These are phyloP conservation scores for Masticophis lateralis DNA, from an alignment of 2,797 vertebrate species.

Conservation along the genomic window DNA sequence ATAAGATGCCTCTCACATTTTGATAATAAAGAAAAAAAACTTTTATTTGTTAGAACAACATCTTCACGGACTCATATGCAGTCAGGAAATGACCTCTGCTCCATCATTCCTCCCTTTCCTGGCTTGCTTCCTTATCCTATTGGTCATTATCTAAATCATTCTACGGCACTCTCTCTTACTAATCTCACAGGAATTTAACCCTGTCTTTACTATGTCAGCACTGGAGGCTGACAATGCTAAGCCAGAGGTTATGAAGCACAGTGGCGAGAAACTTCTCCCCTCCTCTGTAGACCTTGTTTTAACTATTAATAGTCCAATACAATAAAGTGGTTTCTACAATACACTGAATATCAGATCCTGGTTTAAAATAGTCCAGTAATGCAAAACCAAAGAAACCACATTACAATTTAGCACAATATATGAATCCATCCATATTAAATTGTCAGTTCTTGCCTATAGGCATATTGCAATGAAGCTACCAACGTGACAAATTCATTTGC, in stretches of 20 bases:
- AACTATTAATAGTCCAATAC: neutral
- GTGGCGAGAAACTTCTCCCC: neutral
- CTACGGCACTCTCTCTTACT: too few species aligned
- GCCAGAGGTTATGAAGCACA: neutral
- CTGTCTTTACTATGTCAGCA: too few species aligned
- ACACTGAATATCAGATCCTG: neutral
- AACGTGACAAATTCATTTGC: conserved; percentile 9
- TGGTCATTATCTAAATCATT: too few species aligned
- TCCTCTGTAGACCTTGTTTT: neutral
- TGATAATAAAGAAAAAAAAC: too few species aligned
- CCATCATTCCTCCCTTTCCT: too few species aligned
- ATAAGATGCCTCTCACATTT: too few species aligned
- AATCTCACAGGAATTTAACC: too few species aligned
- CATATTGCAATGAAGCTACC: conserved; percentile 18
- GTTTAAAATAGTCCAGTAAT: neutral
- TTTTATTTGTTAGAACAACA: too few species aligned
- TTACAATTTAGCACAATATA: neutral
- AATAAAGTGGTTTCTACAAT: neutral
- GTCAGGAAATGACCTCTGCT: too few species aligned
- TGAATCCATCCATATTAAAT: conserved; percentile 4
- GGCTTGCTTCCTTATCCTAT: too few species aligned
- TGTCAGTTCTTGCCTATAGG: conserved; percentile 33
- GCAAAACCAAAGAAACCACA: neutral
- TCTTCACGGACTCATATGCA: too few species aligned
- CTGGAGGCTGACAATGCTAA: too few species aligned